Conservation (phyloP, 1,140 invertebrate species). For the Macrocentrus cingulum region DNA sequence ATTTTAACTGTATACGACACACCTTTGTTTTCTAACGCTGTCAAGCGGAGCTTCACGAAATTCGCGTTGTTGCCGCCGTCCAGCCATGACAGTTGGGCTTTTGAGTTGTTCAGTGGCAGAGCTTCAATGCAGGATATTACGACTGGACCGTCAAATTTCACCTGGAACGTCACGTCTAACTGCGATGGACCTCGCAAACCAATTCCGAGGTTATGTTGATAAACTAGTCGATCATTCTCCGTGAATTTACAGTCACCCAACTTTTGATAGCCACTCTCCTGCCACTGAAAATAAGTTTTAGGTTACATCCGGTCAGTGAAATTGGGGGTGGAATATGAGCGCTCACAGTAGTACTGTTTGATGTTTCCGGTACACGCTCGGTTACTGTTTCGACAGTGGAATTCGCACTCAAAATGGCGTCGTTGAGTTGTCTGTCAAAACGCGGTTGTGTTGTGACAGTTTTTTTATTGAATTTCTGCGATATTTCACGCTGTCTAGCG, state of each 20-base stretch:
- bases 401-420: neutral
- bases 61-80: constrained; percentile 28
- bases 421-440: too few species aligned
- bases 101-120: constrained; percentile 25
- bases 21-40: constrained; percentile 24
- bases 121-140: constrained; percentile 34
- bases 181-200: constrained; percentile 21
- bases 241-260: constrained; percentile 21
- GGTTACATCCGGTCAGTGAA: neutral
- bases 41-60: constrained; percentile 27
- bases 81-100: constrained; percentile 2
- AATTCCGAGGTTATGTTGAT: constrained; percentile 39
- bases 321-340: neutral
- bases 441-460: neutral
- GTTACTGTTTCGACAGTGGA: too few species aligned
- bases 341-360: neutral
- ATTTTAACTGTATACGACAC: constrained; percentile 35
- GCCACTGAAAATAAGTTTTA: constrained; percentile 11
- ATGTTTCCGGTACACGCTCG: too few species aligned
- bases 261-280: constrained; percentile 15
- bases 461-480: constrained; percentile 25
- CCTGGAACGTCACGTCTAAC: constrained; percentile 22
- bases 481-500: constrained; percentile 34
- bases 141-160: constrained; percentile 27
- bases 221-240: constrained; percentile 29